Percentiles rank a stretch among this genome's conserved stretches.
phyloP scores from a whole-genome alignment of 2,113 vertebrate genomes.

The Protomyctophum bolini region DNA sequence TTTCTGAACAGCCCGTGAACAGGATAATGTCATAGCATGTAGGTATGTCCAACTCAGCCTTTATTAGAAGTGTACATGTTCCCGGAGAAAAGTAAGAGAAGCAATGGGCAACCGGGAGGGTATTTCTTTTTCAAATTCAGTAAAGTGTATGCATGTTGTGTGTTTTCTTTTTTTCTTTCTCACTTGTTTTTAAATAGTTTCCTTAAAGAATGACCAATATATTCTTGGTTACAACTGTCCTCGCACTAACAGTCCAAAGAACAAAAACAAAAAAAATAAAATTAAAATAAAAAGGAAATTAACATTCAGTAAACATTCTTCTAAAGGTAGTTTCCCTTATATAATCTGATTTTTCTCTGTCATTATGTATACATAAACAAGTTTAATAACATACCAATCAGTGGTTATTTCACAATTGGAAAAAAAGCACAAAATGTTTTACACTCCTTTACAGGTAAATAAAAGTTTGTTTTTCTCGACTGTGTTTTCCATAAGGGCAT shows the following conservation, averaged over 20 bases:
- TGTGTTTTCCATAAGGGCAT: slow-evolving; percentile 87
- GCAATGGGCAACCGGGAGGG: slow-evolving; percentile 85
- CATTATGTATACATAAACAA: slow-evolving; percentile 93
- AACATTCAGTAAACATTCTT: slow-evolving; percentile 99
- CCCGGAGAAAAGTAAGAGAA: slow-evolving; percentile 87
- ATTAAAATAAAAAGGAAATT: slow-evolving; percentile 76
- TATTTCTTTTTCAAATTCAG: slow-evolving; percentile 82
- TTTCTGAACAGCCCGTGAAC: slow-evolving; percentile 84
- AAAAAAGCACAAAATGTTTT: slow-evolving; percentile 98
- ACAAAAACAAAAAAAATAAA: slow-evolving; percentile 53
- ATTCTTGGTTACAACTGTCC: slow-evolving; percentile 91
- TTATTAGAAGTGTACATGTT: slow-evolving; percentile 93
- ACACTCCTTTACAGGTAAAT: slow-evolving; percentile 99
- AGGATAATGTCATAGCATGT: slow-evolving; percentile 88
- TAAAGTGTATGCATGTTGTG: slow-evolving; percentile 56
- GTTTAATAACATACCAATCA: slow-evolving; percentile 99
- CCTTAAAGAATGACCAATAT: slow-evolving; percentile 92
- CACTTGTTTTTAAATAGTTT: slow-evolving; percentile 84
- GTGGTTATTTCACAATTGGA: slow-evolving; percentile 99
- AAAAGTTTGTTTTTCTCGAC: slow-evolving; percentile 90
- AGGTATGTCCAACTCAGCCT: slow-evolving; percentile 88
- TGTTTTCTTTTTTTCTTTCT: slow-evolving; percentile 68
- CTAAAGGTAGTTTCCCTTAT: slow-evolving; percentile 97
- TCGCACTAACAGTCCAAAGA: slow-evolving; percentile 89
- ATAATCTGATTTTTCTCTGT: slow-evolving; percentile 93